These are phyloP conservation scores for Halocynthia aurantium DNA, from an alignment of 23 tunicate genomes.

Conservation along the genomic window DNA sequence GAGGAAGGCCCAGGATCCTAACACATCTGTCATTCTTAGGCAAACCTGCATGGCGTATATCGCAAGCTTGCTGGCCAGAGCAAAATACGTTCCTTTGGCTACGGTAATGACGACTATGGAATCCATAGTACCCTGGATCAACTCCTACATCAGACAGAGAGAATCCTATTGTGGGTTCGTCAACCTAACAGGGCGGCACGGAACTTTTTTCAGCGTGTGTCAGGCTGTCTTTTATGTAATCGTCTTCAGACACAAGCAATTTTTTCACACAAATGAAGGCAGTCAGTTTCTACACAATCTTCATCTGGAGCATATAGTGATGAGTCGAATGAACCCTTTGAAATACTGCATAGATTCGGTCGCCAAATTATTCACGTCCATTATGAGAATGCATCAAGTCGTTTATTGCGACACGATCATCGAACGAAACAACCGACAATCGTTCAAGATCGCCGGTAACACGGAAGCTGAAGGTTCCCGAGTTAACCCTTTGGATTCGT, in stretches of 20 bases:
- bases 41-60: constrained; percentile 52
- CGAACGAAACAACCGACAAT: constrained; percentile 64
- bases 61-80: constrained; percentile 56
- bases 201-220: constrained; percentile 57
- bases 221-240: constrained; percentile 69
- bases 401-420: constrained; percentile 77
- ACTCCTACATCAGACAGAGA: constrained; percentile 25
- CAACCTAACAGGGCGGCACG: constrained; percentile 24
- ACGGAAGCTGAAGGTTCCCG: constrained; percentile 12
- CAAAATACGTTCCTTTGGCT: constrained; percentile 32
- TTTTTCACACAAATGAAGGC: constrained; percentile 12
- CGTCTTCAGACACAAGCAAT: constrained; percentile 43
- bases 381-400: constrained; percentile 68
- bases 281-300: constrained; percentile 13
- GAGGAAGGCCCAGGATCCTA: constrained; percentile 23
- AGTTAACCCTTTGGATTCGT: constrained; percentile 57
- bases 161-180: not conserved
- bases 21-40: constrained; percentile 21
- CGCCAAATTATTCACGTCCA: constrained; percentile 37
- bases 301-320: constrained; percentile 38
- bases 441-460: constrained; percentile 50
- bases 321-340: constrained; percentile 49
- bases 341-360: constrained; percentile 43
- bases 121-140: constrained; percentile 33
- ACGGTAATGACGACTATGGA: constrained; percentile 22